A percentile compares a stretch with the other conserved stretches of the same genome.
Evolutionary conservation across 2,113 vertebrate species (phyloP).

Genomic region (Apteryx owenii): DNA sequence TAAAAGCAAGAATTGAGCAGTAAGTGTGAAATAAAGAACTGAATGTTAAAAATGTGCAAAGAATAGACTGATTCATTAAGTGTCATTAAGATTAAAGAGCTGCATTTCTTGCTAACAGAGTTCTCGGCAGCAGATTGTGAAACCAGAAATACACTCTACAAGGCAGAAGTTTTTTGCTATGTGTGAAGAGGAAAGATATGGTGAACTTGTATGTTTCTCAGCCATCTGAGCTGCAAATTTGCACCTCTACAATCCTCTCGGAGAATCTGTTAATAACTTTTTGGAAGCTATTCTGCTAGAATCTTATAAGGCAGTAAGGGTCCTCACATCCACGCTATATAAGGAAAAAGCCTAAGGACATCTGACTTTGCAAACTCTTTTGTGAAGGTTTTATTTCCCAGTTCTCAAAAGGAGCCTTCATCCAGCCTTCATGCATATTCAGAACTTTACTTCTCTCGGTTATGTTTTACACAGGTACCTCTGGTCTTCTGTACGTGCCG

Average conservation of each 20-base stretch:
- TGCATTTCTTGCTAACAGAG: slow-evolving; percentile 66
- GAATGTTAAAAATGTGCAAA: slow-evolving; percentile 66
- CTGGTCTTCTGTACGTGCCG: neutral
- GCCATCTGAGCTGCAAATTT: slow-evolving; percentile 71
- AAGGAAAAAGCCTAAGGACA: neutral
- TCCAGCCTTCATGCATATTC: neutral
- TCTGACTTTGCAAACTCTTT: slow-evolving; percentile 17
- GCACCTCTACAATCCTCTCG: slow-evolving; percentile 50
- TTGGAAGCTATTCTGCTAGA: slow-evolving; percentile 33
- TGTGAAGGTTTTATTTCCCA: neutral
- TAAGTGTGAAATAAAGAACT: slow-evolving; percentile 71
- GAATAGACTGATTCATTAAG: slow-evolving; percentile 66
- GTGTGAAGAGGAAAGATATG: slow-evolving; percentile 70
- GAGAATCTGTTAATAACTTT: slow-evolving; percentile 71
- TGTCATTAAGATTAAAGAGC: slow-evolving; percentile 70
- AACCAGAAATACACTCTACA: slow-evolving; percentile 66
- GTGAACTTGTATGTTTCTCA: slow-evolving; percentile 67
- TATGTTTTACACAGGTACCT: neutral
- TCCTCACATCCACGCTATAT: neutral
- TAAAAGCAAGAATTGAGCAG: slow-evolving; percentile 70
- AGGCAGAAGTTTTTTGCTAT: slow-evolving; percentile 67
- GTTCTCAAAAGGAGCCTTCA: neutral
- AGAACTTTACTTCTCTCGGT: neutral
- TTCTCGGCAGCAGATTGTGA: slow-evolving; percentile 73
- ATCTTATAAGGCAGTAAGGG: neutral